Percentiles rank a stretch among this genome's conserved stretches.
These are phyloP conservation scores for Hedya salicella DNA, from an alignment of 2,888 invertebrate species.

Conservation along the genomic window DNA sequence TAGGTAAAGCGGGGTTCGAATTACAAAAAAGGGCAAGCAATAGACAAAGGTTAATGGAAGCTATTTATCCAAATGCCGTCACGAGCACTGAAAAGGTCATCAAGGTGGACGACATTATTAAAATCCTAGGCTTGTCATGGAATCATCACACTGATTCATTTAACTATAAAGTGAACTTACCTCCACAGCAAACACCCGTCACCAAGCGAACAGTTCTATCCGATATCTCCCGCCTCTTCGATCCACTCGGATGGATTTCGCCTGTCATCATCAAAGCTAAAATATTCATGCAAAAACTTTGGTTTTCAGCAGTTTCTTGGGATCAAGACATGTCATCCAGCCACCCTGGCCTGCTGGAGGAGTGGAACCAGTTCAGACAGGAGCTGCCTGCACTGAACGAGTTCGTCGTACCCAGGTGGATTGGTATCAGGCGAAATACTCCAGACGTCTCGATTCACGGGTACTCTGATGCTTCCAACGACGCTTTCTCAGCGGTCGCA, in stretches of 20 bases:
- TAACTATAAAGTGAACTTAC: slow-evolving; percentile 8
- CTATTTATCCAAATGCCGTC: slow-evolving; percentile 7
- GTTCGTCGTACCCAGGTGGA: slow-evolving; percentile 39
- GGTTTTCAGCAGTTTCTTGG: slow-evolving; percentile 18
- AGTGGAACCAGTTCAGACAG: slow-evolving; percentile 45
- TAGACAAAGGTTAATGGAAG: slow-evolving; percentile 22
- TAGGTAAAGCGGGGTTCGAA: slow-evolving; percentile 30
- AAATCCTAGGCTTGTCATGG: slow-evolving; percentile 33
- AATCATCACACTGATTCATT: slow-evolving; percentile 22
- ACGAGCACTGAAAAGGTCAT: slow-evolving; percentile 7
- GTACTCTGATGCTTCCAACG: slow-evolving; percentile 40
- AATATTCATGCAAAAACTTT: slow-evolving; percentile 37
- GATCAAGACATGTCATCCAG: slow-evolving; percentile 6
- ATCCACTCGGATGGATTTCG: slow-evolving; percentile 44
- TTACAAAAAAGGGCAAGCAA: slow-evolving; percentile 35
- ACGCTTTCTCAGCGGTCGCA: slow-evolving; percentile 39
- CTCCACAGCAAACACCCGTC: neutral
- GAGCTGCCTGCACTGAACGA: slow-evolving; percentile 30
- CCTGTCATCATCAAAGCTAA: slow-evolving; percentile 40
- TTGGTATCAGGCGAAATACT: slow-evolving; percentile 2
- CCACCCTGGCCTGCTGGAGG: neutral
- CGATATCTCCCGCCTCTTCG: slow-evolving; percentile 37
- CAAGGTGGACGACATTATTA: slow-evolving; percentile 7
- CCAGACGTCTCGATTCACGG: slow-evolving; percentile 31
- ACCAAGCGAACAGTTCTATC: slow-evolving; percentile 32